Evolutionary conservation across 2,113 vertebrate genomes (phyloP).

Genomic region (Epinephelus moara): DNA sequence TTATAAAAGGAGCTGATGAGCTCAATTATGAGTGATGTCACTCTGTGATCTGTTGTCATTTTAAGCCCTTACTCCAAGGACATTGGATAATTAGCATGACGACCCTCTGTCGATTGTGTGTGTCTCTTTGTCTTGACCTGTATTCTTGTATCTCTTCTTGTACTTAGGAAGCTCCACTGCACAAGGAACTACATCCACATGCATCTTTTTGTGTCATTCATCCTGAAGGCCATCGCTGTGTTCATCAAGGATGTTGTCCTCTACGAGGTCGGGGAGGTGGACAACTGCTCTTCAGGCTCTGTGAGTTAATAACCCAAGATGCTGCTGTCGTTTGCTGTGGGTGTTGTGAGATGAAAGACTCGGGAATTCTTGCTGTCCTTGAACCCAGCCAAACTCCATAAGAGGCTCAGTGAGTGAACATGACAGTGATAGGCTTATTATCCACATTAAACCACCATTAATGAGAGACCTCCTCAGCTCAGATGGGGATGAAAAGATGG

Average conservation of each 20-base stretch:
- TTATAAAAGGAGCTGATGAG: slow-evolving; percentile 7
- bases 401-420: slow-evolving; percentile 11
- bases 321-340: neutral
- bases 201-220: slow-evolving; percentile 95
- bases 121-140: slow-evolving; percentile 25
- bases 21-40: slow-evolving; percentile 37
- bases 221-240: slow-evolving; percentile 93
- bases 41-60: slow-evolving; percentile 38
- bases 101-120: slow-evolving; percentile 3
- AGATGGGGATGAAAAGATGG: slow-evolving; percentile 4
- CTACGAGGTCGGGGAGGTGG: slow-evolving; percentile 87
- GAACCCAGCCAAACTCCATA: neutral
- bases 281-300: slow-evolving; percentile 88
- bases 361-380: neutral
- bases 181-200: slow-evolving; percentile 97
- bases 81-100: slow-evolving; percentile 35
- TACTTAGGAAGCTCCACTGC: slow-evolving; percentile 93
- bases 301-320: slow-evolving; percentile 84
- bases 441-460: slow-evolving; percentile 1
- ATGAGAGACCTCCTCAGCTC: neutral
- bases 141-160: slow-evolving; percentile 15
- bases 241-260: slow-evolving; percentile 94
- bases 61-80: slow-evolving; percentile 50
- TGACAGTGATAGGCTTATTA: slow-evolving; percentile 8
- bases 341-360: neutral